Evolutionary conservation across 2,113 vertebrate species (phyloP).

Genomic region (Atlantisia rogersi): DNA sequence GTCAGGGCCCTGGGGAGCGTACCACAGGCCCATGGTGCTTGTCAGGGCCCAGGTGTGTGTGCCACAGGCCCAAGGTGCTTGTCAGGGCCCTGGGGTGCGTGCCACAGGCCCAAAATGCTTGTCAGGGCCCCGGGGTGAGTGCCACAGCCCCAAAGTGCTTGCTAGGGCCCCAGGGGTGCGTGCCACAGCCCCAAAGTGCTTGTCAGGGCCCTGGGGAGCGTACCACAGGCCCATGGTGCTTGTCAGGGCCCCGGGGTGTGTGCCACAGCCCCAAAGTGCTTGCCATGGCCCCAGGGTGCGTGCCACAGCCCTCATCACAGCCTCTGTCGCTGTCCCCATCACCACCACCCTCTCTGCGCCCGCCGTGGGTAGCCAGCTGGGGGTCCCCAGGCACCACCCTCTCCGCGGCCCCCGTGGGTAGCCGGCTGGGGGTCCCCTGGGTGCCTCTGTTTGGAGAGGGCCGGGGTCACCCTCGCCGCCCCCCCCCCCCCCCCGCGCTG

Average conservation of each 20-base stretch:
- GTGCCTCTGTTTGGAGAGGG: not conserved
- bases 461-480: not conserved
- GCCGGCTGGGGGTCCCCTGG: not conserved
- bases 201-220: too few species aligned
- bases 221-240: too few species aligned
- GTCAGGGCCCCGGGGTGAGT: not conserved
- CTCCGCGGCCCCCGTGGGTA: not conserved
- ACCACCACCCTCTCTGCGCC: too few species aligned
- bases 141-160: not conserved
- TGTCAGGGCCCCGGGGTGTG: too few species aligned
- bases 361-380: not conserved
- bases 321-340: not conserved
- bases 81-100: not conserved
- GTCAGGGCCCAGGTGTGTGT: too few species aligned
- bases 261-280: too few species aligned
- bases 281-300: too few species aligned
- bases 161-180: fast-evolving
- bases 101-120: not conserved
- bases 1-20: too few species aligned
- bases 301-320: not conserved
- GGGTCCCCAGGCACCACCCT: not conserved
- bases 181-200: not conserved
- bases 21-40: too few species aligned
- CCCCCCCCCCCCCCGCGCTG: not conserved
- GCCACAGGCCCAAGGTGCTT: too few species aligned